Percentiles rank a stretch among this genome's conserved stretches.
These are phyloP conservation scores for Ectropis grisescens DNA, from an alignment of 1,140 invertebrate genomes.

Conservation along the genomic window DNA sequence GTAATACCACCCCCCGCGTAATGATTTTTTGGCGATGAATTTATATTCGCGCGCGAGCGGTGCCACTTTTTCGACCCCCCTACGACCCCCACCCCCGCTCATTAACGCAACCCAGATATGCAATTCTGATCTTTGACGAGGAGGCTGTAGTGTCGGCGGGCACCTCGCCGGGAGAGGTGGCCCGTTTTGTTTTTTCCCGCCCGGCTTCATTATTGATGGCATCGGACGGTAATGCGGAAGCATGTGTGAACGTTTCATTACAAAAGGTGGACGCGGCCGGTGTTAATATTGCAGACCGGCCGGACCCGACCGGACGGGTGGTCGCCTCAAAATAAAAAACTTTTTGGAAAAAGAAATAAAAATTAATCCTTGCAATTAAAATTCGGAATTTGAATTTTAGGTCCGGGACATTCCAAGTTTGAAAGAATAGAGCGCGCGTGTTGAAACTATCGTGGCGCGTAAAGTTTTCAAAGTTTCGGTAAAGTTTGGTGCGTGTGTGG, in stretches of 20 bases:
- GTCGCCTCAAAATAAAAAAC: conserved; percentile 39
- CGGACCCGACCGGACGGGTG: conserved; percentile 60
- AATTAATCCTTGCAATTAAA: conserved; percentile 23
- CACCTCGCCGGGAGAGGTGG: conserved; percentile 64
- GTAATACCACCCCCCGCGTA: conserved; percentile 71
- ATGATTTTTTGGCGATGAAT: conserved; percentile 74
- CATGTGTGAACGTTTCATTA: conserved; percentile 68
- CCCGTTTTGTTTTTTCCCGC: conserved; percentile 68
- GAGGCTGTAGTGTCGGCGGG: conserved; percentile 68
- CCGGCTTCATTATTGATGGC: conserved; percentile 68
- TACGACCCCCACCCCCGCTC: conserved; percentile 49
- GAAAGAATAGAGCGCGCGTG: conserved; percentile 19
- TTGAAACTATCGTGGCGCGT: conserved; percentile 34
- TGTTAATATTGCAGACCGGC: conserved; percentile 65
- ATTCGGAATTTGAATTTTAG: conserved; percentile 8
- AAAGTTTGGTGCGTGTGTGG: conserved; percentile 51
- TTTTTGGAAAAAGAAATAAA: conserved; percentile 15
- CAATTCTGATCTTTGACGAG: conserved; percentile 72
- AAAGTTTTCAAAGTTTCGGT: conserved; percentile 43
- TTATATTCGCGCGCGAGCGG: conserved; percentile 71
- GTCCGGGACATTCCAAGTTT: conserved; percentile 11
- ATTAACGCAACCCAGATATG: conserved; percentile 72
- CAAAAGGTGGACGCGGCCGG: conserved; percentile 64
- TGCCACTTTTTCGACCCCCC: conserved; percentile 65
- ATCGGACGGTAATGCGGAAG: conserved; percentile 67